A percentile compares a stretch with the other conserved stretches of the same genome.
These are phyloP conservation scores for Carpatolechia fugitivella DNA, from an alignment of 2,888 invertebrate genomes.

Conservation along the genomic window DNA sequence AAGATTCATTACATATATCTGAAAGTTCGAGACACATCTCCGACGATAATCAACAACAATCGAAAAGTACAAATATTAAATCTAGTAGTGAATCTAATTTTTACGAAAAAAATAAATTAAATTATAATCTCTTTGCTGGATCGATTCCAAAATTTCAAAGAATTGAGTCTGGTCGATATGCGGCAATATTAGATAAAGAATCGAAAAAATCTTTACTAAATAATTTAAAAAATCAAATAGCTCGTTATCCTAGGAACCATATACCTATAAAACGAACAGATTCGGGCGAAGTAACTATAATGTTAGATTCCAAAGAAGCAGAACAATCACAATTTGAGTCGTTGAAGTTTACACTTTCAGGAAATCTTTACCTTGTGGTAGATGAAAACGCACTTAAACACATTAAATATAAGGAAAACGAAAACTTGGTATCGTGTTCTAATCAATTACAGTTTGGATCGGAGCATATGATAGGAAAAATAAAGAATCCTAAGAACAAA, in stretches of 20 bases:
- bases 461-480: constrained; percentile 23
- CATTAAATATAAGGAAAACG: constrained; percentile 23
- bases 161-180: constrained; percentile 45
- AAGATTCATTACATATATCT: constrained; percentile 12
- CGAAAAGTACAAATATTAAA: constrained; percentile 28
- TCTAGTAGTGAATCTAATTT: constrained; percentile 43
- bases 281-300: constrained; percentile 44
- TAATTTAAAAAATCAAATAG: constrained; percentile 42
- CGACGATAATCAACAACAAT: too few species aligned
- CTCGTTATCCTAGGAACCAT: constrained; percentile 29
- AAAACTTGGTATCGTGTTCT: background rate
- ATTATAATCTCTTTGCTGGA: constrained; percentile 18
- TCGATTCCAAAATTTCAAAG: constrained; percentile 35
- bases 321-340: constrained; percentile 33
- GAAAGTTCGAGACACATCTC: too few species aligned
- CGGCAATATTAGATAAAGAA: constrained; percentile 45
- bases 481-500: background rate
- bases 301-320: constrained; percentile 31
- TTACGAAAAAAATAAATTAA: constrained; percentile 32
- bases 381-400: constrained; percentile 34
- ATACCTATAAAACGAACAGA: constrained; percentile 41
- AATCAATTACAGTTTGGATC: background rate
- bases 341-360: constrained; percentile 51
- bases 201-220: constrained; percentile 44
- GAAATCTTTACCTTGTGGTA: constrained; percentile 46